A percentile compares a stretch with the other conserved stretches of the same genome.
Conservation (phyloP, 2,888 invertebrate species). For the Pammene fasciana region DNA sequence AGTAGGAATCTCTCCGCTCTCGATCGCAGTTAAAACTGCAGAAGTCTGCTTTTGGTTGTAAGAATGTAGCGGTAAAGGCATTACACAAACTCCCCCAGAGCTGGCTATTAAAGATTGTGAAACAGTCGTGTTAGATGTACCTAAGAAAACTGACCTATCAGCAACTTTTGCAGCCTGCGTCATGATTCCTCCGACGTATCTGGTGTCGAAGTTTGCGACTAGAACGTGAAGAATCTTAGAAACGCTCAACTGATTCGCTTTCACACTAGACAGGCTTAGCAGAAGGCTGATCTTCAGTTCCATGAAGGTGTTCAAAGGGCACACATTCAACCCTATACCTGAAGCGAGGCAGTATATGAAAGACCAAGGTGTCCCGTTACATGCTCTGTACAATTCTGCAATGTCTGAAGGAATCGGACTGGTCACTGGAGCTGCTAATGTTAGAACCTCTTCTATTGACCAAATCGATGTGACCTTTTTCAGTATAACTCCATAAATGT, state of each 20-base stretch:
- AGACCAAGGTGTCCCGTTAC: constrained; percentile 67
- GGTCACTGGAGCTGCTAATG: constrained; percentile 57
- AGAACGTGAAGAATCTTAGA: constrained; percentile 68
- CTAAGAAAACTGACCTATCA: constrained; percentile 58
- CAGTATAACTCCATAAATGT: constrained; percentile 56
- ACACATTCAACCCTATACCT: constrained; percentile 64
- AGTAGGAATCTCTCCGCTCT: constrained; percentile 61
- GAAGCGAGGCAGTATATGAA: constrained; percentile 76
- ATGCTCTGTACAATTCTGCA: constrained; percentile 58
- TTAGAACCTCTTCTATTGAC: constrained; percentile 61
- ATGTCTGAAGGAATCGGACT: constrained; percentile 60
- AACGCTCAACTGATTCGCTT: constrained; percentile 59
- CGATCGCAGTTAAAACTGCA: constrained; percentile 61
- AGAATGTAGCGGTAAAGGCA: constrained; percentile 68
- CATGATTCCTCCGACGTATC: constrained; percentile 67
- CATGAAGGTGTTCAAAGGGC: constrained; percentile 73
- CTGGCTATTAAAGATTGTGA: constrained; percentile 60
- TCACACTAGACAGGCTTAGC: constrained; percentile 70
- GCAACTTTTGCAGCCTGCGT: constrained; percentile 63
- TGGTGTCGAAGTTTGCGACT: constrained; percentile 65
- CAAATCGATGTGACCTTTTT: constrained; percentile 62
- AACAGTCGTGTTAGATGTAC: constrained; percentile 56
- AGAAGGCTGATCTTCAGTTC: constrained; percentile 71
- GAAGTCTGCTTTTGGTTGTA: constrained; percentile 67
- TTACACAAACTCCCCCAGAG: constrained; percentile 67